These are phyloP conservation scores for Pagrus major DNA, from an alignment of 2,113 vertebrate genomes.

Conservation along the genomic window DNA sequence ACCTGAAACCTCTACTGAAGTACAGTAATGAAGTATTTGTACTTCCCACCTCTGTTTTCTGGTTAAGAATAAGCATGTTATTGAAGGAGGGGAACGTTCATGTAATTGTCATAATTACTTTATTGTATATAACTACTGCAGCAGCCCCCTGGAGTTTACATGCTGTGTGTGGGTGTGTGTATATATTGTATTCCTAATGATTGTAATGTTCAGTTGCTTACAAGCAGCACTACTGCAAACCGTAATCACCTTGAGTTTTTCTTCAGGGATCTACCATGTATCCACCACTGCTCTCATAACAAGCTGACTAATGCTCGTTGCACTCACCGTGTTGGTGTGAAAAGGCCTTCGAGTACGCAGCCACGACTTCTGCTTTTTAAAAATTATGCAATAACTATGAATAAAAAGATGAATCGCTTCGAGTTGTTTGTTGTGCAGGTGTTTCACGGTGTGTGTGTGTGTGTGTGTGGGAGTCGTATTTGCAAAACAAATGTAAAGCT, in stretches of 20 bases:
- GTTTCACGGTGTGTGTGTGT: background rate
- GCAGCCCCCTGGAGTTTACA: background rate
- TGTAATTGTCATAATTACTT: too few relatives aligned
- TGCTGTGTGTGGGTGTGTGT: background rate
- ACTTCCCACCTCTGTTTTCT: too few relatives aligned
- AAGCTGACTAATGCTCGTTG: background rate
- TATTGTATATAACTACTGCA: background rate
- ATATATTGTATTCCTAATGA: background rate
- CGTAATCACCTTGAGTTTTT: constrained; percentile 32
- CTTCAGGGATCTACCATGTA: constrained; percentile 18
- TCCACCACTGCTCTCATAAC: background rate
- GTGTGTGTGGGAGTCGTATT: background rate
- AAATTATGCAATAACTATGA: constrained; percentile 22
- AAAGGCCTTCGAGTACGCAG: background rate
- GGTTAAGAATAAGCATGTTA: too few relatives aligned
- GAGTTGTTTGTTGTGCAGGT: constrained; percentile 6
- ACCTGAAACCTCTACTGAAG: too few relatives aligned
- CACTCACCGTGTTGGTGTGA: background rate
- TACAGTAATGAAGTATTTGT: too few relatives aligned
- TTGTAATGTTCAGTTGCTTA: background rate
- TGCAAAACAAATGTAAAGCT: constrained; percentile 26
- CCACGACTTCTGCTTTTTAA: constrained; percentile 20
- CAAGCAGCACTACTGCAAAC: constrained; percentile 5
- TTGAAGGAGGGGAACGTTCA: too few relatives aligned
- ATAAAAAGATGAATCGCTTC: background rate